phyloP scores from a whole-genome alignment of 2,888 invertebrate species.

The Embidobia sp. region DNA sequence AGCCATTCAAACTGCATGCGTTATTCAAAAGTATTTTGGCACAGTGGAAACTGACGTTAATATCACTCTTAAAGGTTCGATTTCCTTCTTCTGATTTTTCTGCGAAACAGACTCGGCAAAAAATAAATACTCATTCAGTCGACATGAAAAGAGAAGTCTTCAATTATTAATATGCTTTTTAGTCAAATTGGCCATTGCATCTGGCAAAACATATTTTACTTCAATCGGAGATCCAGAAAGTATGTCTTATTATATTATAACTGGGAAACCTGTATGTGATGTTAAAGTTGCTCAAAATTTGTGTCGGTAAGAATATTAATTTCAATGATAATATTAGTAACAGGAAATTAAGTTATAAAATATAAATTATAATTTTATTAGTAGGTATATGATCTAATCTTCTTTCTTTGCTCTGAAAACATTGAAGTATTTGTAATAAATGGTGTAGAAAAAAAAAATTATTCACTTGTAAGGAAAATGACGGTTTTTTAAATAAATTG shows the following conservation, averaged over 20 bases:
- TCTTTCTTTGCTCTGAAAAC: too few relatives aligned
- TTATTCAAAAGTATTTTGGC: slow-evolving; percentile 86
- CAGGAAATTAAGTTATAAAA: too few relatives aligned
- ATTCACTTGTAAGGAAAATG: too few relatives aligned
- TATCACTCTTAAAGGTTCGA: slow-evolving; percentile 84
- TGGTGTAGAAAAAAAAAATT: too few relatives aligned
- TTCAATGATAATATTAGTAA: not conserved
- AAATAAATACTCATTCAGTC: not conserved
- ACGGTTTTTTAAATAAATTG: too few relatives aligned
- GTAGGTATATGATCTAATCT: too few relatives aligned
- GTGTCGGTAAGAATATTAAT: slow-evolving; percentile 68
- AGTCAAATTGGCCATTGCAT: slow-evolving; percentile 86
- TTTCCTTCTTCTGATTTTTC: slow-evolving; percentile 3
- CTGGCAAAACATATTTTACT: slow-evolving; percentile 84
- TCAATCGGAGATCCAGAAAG: slow-evolving; percentile 82
- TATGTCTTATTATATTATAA: slow-evolving; percentile 84
- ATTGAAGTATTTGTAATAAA: too few relatives aligned
- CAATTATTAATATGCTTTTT: slow-evolving; percentile 14
- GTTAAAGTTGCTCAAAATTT: slow-evolving; percentile 81
- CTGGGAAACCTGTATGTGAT: slow-evolving; percentile 86
- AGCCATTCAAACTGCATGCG: slow-evolving; percentile 86
- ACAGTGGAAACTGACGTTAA: slow-evolving; percentile 85
- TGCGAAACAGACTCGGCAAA: not conserved
- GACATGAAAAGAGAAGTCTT: not conserved
- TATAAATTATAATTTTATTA: too few relatives aligned